Conservation (phyloP, 2,113 vertebrate species). For the Parotia lawesii region DNA sequence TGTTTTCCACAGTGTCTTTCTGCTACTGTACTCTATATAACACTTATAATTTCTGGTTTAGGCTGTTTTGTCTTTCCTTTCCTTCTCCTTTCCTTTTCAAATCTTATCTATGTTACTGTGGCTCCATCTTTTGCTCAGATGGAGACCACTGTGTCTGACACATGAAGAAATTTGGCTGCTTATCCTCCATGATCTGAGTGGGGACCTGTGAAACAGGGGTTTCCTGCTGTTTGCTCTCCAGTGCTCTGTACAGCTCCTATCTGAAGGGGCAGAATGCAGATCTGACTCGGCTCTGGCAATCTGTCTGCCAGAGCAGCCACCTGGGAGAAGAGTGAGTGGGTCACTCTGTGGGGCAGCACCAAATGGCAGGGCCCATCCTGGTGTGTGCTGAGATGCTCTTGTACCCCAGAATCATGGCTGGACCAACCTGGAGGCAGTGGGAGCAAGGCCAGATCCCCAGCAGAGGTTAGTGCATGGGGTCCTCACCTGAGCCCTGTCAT, state of each 20-base stretch:
- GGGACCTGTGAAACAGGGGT: neutral
- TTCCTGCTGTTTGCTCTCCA: neutral
- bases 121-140: neutral
- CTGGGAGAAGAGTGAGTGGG: neutral
- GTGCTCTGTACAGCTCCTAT: neutral
- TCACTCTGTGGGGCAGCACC: neutral
- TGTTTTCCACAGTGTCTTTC: neutral
- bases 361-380: neutral
- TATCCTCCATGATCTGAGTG: neutral
- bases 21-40: neutral
- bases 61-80: neutral
- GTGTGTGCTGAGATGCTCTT: neutral
- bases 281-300: accelerated
- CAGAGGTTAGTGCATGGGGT: neutral
- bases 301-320: neutral
- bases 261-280: neutral
- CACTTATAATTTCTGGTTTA: neutral
- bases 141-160: neutral
- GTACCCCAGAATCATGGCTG: neutral
- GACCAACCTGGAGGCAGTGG: neutral
- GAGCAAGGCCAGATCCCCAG: neutral
- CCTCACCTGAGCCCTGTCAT: neutral
- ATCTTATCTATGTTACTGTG: neutral
- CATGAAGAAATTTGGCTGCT: neutral
- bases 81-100: neutral